Evolutionary conservation across 2,113 vertebrate genomes (phyloP).

Genomic region (Lasiurus cinereus): DNA sequence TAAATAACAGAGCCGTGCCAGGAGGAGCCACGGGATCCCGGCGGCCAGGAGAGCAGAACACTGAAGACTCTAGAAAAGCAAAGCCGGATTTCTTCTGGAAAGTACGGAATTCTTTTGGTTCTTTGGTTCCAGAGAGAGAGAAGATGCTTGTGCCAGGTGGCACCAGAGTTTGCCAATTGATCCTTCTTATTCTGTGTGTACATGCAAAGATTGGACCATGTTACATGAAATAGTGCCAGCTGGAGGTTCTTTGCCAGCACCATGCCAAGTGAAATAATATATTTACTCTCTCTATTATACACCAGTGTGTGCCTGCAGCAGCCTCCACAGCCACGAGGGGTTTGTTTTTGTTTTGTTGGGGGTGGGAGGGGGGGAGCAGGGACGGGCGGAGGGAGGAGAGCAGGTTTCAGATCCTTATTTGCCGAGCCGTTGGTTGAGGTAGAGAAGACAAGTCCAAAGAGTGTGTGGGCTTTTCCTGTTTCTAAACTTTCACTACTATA

Average conservation of each 20-base stretch:
- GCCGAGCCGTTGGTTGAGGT: constrained; percentile 89
- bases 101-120: constrained; percentile 90
- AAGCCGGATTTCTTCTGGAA: constrained; percentile 91
- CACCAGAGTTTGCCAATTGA: constrained; percentile 99
- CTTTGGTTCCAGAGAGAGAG: constrained; percentile 92
- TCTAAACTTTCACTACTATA: constrained; percentile 91
- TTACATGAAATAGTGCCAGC: constrained; percentile 96
- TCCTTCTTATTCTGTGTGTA: constrained; percentile 94
- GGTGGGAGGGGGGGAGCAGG: constrained; percentile 90
- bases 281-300: constrained; percentile 95
- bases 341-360: constrained; percentile 90
- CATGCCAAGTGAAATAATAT: constrained; percentile 97
- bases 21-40: constrained; percentile 85
- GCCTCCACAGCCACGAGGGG: constrained; percentile 93
- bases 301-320: constrained; percentile 99
- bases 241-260: constrained; percentile 93
- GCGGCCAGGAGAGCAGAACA: constrained; percentile 84
- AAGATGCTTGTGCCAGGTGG: constrained; percentile 94
- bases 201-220: constrained; percentile 97
- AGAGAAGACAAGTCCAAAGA: constrained; percentile 92
- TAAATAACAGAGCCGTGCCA: constrained; percentile 91
- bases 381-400: constrained; percentile 89
- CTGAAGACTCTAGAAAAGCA: constrained; percentile 88
- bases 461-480: constrained; percentile 91
- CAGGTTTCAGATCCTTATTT: constrained; percentile 91